Conservation (phyloP, 2,797 vertebrate genomes). For the Phaenicophaeus curvirostris region DNA sequence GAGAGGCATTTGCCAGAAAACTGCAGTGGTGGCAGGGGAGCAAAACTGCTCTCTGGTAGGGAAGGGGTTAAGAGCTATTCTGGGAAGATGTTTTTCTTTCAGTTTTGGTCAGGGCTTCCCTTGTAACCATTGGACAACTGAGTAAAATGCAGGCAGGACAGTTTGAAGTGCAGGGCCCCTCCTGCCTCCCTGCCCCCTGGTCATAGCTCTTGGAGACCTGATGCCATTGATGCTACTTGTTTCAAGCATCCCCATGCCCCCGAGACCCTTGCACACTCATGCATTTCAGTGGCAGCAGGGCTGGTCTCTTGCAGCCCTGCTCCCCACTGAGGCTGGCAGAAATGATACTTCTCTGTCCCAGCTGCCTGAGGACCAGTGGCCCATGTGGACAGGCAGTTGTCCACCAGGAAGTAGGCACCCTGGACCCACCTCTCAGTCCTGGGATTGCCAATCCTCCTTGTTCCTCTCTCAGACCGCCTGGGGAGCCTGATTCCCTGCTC, state of each 20-base stretch:
- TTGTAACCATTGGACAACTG: not conserved
- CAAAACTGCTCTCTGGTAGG: not conserved
- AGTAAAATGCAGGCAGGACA: not conserved
- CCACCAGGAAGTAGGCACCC: not conserved
- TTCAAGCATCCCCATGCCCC: not conserved
- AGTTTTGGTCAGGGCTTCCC: not conserved
- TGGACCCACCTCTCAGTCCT: not conserved
- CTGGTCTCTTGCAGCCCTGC: not conserved
- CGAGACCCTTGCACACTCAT: not conserved
- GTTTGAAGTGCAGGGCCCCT: not conserved
- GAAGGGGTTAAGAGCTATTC: not conserved
- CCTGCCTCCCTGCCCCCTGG: not conserved
- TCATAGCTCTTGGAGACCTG: not conserved
- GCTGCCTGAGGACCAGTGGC: not conserved
- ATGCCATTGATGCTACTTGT: not conserved
- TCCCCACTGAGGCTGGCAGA: not conserved
- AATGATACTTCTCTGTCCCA: not conserved
- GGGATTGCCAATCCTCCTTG: fast-evolving
- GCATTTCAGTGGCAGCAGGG: not conserved
- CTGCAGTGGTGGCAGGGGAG: not conserved
- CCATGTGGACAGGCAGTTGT: not conserved
- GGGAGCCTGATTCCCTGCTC: not conserved
- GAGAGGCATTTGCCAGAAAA: not conserved
- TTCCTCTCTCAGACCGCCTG: not conserved
- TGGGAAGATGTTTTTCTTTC: not conserved